phyloP scores from a whole-genome alignment of 2,113 vertebrate genomes.

The Bothrops jararaca region DNA sequence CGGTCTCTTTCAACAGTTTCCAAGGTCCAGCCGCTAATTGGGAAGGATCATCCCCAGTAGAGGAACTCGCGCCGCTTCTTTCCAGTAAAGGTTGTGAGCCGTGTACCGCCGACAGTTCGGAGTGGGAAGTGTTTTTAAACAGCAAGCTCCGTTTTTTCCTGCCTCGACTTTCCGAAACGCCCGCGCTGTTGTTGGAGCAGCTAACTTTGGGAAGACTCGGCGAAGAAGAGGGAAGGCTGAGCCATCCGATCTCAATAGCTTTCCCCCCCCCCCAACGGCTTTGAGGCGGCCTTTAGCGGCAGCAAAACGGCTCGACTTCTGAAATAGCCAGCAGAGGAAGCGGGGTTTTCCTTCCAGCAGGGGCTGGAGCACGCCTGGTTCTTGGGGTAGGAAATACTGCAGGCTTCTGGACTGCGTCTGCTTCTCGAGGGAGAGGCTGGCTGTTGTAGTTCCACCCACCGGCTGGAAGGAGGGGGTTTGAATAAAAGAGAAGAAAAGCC shows the following conservation, averaged over 20 bases:
- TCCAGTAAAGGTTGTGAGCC: neutral
- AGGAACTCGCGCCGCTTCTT: neutral
- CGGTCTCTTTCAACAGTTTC: neutral
- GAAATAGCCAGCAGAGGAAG: constrained; percentile 80
- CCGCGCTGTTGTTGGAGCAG: neutral
- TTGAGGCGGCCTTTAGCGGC: constrained; percentile 11
- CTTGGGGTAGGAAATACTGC: constrained; percentile 82
- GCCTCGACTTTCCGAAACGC: neutral
- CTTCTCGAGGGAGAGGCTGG: constrained; percentile 78
- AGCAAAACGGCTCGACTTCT: constrained; percentile 54
- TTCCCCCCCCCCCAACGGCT: neutral
- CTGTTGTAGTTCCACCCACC: constrained; percentile 77
- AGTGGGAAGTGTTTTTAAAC: neutral
- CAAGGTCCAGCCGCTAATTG: neutral
- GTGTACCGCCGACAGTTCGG: no score
- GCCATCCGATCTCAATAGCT: neutral
- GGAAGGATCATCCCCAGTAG: neutral
- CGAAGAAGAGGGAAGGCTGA: constrained; percentile 9
- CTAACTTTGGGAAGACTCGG: constrained; percentile 8
- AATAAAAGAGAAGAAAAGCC: constrained; percentile 81
- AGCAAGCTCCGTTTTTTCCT: neutral
- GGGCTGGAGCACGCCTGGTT: constrained; percentile 59
- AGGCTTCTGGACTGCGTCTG: constrained; percentile 83
- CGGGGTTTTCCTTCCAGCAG: constrained; percentile 70
- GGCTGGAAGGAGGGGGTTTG: constrained; percentile 81